Evolutionary conservation across 53 echinoderm and acorn worm genomes (phyloP).

Genomic region (Zoroaster sp.): DNA sequence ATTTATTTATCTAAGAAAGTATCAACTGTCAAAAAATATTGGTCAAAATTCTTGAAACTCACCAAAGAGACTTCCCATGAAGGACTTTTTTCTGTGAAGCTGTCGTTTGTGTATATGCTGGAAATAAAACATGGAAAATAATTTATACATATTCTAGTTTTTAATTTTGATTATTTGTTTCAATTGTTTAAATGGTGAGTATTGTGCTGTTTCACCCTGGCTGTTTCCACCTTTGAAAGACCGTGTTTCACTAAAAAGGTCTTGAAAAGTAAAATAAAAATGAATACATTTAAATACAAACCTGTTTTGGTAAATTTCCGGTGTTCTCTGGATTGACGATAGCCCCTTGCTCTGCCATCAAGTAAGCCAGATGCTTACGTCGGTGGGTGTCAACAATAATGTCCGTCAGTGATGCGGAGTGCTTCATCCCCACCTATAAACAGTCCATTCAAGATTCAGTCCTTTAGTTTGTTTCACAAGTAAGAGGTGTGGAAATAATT

Average conservation of each 20-base stretch:
- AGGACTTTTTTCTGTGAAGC: slow-evolving; percentile 88
- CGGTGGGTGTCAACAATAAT: slow-evolving; percentile 96
- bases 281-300: too few relatives aligned
- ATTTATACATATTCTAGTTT: too few relatives aligned
- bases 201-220: too few relatives aligned
- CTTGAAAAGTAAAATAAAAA: too few relatives aligned
- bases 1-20: too few relatives aligned
- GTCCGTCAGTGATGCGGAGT: slow-evolving; percentile 91
- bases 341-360: slow-evolving; percentile 99
- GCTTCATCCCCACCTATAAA: slow-evolving; percentile 95
- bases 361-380: slow-evolving; percentile 94
- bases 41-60: slow-evolving; percentile 18
- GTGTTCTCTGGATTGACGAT: slow-evolving; percentile 92
- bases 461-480: too few relatives aligned
- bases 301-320: slow-evolving; percentile 94
- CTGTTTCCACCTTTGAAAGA: too few relatives aligned
- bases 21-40: not conserved
- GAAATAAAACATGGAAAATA: not conserved
- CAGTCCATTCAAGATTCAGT: too few relatives aligned
- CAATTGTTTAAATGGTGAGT: too few relatives aligned
- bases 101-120: slow-evolving; percentile 97
- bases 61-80: slow-evolving; percentile 95
- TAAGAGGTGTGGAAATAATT: too few relatives aligned
- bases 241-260: too few relatives aligned
- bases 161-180: too few relatives aligned